Base-by-base conservation (phyloP, 2,797 vertebrate genomes). In the Otolemur crassicaudatus region DNA sequence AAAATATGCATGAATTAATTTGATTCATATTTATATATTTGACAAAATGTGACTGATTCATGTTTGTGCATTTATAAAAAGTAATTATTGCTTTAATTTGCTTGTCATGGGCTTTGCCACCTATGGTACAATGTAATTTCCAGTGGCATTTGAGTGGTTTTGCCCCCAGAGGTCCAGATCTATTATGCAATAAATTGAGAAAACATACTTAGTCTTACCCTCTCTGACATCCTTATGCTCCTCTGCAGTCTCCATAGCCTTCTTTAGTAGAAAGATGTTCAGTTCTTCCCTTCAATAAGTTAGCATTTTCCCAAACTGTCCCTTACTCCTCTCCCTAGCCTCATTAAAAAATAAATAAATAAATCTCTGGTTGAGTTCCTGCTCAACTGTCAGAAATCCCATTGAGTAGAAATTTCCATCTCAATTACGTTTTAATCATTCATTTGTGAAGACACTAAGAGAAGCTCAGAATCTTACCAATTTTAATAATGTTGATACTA, bases 331-430 rank as follows among this genome's bases (percentile, higher is more conserved):
- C 17, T 67, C 43, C 4, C n/a, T 3, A 46, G 2, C 6, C 3
- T 37, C 46, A 69, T 82, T 49, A 1, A 75, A 79, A 82, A 60
- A 49, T 49, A 49, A 56, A 4, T 83, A 34, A 46, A 72, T n/a
- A 29, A 84, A 73, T n/a, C 29, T 63, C 63, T 93, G 27, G 4
- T 63, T 87, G 60, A 46, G 0, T 31, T 89, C 69, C 34, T 86
- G 37, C 60, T 79, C 76, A 63, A 63, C 22, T 60, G 49, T n/a
- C 60, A 76, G 17, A 3, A 79, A 69, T 16, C 40, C 77, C 82
- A 34, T 94, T 69, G 90, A 94, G 67, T 34, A 37, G n/a, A 79
- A 82, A 82, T 93, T 91, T 86, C 53, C 2, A 77, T 53, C 31
- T 29, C 13, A 58, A 22, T 27, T 87, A 0, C n/a, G 56, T 73